Base-by-base conservation (phyloP, 1,140 invertebrate genomes). In the Cydia fagiglandana region DNA sequence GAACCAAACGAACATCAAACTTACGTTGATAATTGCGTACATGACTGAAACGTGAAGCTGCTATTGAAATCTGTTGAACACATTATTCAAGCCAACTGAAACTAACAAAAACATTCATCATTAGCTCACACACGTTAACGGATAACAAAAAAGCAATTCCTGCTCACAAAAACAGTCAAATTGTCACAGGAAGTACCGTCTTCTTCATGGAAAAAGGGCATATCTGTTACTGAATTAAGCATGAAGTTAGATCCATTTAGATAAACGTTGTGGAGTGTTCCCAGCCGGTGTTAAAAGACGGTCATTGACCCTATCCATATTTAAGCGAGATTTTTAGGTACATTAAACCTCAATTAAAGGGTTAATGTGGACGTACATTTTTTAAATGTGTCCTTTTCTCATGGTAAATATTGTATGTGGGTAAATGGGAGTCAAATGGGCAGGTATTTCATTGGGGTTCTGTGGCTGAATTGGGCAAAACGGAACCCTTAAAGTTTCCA, bases 81-180 rank as follows among this genome's bases (percentile, higher is more conserved):
- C 24, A 61, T 61, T 61, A 61, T 61, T 61, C 56, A 61, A 24
- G n/a, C 56, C 20, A 24, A 61, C 56, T 61, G 28, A 70, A 38
- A 38, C 66, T 38, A 70, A 70, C 34, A 38, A 70, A 70, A 70
- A 70, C 66, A 70, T 70, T 70, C 66, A 45, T 38, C 64, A 34
- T 34, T 34, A 66, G 64, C 66, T 70, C 66, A 70, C 61, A 77
- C 45, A 74, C 76, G 73, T 38, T 76, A 78, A 50, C 47, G 68
- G 53, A 56, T 61, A 15, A 76, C 78, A 79, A 80, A 85, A 84
- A 87, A 77, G 74, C 76, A 78, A 84, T 80, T 80, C 82, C 77
- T 76, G 83, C 86, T 84, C 85, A 85, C 89, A 90, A 86, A 88
- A 81, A 80, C 76, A 79, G 84, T 84, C 86, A 88, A 89, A 87